phyloP scores from a whole-genome alignment of 2,797 vertebrate genomes.

The Myiotriccus ornatus region DNA sequence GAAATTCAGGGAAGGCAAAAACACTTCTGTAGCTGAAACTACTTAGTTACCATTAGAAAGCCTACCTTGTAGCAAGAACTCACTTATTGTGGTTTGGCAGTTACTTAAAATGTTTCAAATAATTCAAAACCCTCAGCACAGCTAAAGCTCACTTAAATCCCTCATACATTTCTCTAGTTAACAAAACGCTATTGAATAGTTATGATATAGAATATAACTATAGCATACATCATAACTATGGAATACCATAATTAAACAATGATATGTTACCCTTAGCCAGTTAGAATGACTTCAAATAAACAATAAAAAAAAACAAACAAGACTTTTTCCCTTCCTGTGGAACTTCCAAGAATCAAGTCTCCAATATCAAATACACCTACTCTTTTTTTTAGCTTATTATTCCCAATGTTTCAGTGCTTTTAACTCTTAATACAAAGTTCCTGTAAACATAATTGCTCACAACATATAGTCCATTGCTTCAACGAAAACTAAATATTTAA shows the following conservation, averaged over 20 bases:
- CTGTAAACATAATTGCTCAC: background rate
- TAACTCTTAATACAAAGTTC: background rate
- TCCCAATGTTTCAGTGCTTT: background rate
- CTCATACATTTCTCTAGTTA: background rate
- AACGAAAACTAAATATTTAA: background rate
- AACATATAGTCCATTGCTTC: accelerated
- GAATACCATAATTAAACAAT: background rate
- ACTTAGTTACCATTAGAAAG: background rate
- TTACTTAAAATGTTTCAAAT: background rate
- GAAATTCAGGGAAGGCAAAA: background rate
- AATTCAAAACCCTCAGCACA: background rate
- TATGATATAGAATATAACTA: background rate
- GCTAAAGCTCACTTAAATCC: background rate
- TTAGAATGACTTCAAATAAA: background rate
- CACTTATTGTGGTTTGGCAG: background rate
- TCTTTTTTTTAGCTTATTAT: background rate
- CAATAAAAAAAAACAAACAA: too few species aligned
- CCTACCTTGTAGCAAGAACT: background rate
- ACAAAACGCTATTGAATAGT: background rate
- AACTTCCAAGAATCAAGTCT: background rate
- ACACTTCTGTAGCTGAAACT: background rate
- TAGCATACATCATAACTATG: background rate
- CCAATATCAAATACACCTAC: background rate
- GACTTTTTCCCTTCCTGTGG: background rate
- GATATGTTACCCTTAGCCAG: accelerated